These are phyloP conservation scores for Lepidurus arcticus DNA, from an alignment of 1,140 invertebrate genomes.

Conservation along the genomic window DNA sequence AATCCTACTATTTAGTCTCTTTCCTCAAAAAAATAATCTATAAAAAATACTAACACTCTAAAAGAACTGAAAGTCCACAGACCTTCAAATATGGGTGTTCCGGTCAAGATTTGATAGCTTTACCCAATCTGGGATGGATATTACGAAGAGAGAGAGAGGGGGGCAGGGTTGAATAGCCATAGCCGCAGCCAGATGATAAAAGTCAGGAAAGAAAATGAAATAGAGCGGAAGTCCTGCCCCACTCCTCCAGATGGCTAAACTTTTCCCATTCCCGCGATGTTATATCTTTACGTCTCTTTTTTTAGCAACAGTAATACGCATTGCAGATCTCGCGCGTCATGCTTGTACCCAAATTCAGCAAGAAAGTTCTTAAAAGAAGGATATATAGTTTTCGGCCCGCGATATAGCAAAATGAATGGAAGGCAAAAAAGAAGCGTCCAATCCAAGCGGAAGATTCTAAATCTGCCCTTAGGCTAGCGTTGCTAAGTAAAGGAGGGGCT, in stretches of 20 bases:
- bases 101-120: too few relatives aligned
- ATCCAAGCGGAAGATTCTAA: neutral
- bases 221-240: too few relatives aligned
- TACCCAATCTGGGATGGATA: too few relatives aligned
- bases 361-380: neutral
- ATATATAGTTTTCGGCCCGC: neutral
- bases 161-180: too few relatives aligned
- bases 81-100: too few relatives aligned
- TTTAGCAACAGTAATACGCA: neutral
- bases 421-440: slow-evolving; percentile 10
- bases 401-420: neutral
- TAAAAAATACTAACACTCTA: neutral
- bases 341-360: neutral
- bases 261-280: neutral
- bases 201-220: too few relatives aligned
- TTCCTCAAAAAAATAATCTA: neutral
- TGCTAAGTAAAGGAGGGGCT: neutral
- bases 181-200: too few relatives aligned
- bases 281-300: neutral
- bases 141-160: too few relatives aligned
- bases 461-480: slow-evolving; percentile 3
- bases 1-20: neutral
- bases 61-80: too few relatives aligned
- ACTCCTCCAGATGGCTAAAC: neutral
- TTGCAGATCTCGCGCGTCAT: neutral